Percentiles rank a stretch among this genome's conserved stretches.
phyloP scores from a whole-genome alignment of 2,113 vertebrate genomes.

The Asarcornis scutulata region DNA sequence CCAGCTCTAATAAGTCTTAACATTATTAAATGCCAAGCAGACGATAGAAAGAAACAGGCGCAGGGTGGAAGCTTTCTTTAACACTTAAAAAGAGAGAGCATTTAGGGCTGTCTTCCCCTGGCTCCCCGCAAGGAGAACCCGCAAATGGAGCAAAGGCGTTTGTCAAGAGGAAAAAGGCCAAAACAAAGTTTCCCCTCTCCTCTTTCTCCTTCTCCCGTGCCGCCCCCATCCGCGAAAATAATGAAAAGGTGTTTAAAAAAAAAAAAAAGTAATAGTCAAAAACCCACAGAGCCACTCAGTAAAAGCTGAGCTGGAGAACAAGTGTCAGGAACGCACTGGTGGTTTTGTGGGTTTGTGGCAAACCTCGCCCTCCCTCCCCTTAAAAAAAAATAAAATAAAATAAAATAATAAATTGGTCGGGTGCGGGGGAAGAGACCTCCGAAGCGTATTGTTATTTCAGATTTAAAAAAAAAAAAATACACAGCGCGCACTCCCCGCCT shows the following conservation, averaged over 20 bases:
- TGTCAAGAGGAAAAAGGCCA: conserved; percentile 46
- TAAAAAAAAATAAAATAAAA: too few species aligned
- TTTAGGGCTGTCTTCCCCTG: conserved; percentile 79
- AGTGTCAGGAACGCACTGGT: neutral
- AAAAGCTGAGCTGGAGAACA: neutral
- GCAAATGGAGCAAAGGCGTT: conserved; percentile 67
- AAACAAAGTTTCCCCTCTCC: conserved; percentile 42
- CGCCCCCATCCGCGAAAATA: neutral
- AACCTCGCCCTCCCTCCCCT: neutral
- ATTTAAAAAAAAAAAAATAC: accelerated
- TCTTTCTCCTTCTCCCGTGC: neutral
- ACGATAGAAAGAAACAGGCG: conserved; percentile 85
- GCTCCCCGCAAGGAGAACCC: conserved; percentile 76
- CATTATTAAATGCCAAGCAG: conserved; percentile 95
- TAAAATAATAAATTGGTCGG: neutral
- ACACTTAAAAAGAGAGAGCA: conserved; percentile 80
- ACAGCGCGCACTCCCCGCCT: neutral
- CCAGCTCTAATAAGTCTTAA: conserved; percentile 98
- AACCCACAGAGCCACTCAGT: neutral
- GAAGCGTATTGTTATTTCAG: neutral
- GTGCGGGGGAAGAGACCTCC: too few species aligned
- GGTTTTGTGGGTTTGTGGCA: neutral
- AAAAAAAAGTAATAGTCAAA: too few species aligned
- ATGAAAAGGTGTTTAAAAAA: neutral
- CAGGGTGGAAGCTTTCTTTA: conserved; percentile 86